phyloP scores from a whole-genome alignment of 2,113 vertebrate genomes.

The Nestor notabilis region DNA sequence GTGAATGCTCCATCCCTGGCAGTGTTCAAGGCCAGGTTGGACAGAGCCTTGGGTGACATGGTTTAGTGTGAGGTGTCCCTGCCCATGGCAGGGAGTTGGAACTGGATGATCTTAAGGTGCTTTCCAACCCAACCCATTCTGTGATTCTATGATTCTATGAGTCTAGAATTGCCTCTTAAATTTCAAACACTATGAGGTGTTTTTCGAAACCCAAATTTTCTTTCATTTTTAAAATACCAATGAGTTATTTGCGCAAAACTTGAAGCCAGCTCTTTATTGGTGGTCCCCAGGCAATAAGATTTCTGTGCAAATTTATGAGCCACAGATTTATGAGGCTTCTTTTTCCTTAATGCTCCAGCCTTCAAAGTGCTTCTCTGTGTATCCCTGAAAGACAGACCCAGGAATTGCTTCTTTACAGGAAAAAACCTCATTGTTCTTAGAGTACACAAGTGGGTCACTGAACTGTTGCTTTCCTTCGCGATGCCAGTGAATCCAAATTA shows the following conservation, averaged over 20 bases:
- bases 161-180: background rate
- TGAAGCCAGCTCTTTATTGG: background rate
- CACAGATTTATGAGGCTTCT: background rate
- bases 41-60: no score
- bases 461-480: background rate
- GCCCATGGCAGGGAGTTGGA: background rate
- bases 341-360: background rate
- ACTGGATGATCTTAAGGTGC: background rate
- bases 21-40: no score
- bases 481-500: conserved; percentile 20
- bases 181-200: background rate
- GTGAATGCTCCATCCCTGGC: no score
- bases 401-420: background rate
- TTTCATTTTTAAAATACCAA: background rate
- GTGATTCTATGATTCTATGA: background rate
- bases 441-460: conserved; percentile 8
- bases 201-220: background rate
- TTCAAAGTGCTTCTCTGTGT: background rate
- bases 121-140: background rate
- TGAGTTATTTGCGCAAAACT: background rate
- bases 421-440: background rate
- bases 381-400: background rate
- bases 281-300: background rate
- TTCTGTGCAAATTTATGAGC: background rate
- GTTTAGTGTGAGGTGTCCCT: background rate